Conservation (phyloP, 2,888 invertebrate species). For the Pherbina coryleti region DNA sequence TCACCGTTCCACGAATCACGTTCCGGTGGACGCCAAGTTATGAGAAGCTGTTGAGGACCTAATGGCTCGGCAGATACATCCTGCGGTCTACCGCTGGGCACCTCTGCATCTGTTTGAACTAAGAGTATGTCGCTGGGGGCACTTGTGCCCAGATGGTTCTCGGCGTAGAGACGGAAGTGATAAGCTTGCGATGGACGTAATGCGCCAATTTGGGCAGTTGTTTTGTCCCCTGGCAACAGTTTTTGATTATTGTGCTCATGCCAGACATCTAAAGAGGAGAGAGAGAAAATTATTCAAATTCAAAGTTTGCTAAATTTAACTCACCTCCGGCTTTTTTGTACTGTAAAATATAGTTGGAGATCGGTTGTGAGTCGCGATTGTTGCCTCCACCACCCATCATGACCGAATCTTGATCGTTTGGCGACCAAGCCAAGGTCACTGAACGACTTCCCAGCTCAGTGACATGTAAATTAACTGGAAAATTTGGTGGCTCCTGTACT, state of each 20-base stretch:
- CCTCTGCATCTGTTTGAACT: constrained; percentile 73
- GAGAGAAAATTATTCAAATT: not conserved
- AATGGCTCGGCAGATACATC: constrained; percentile 77
- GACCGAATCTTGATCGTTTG: constrained; percentile 69
- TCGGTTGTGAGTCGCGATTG: constrained; percentile 70
- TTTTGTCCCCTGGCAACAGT: constrained; percentile 72
- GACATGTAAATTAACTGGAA: constrained; percentile 73
- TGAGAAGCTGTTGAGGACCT: constrained; percentile 78
- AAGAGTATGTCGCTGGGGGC: constrained; percentile 73
- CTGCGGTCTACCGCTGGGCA: constrained; percentile 79
- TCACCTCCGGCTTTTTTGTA: constrained; percentile 74
- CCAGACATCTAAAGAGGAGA: constrained; percentile 70
- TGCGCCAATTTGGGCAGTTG: constrained; percentile 71
- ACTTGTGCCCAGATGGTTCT: constrained; percentile 75
- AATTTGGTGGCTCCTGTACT: constrained; percentile 75
- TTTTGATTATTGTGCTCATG: constrained; percentile 74
- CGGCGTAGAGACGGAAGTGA: constrained; percentile 74
- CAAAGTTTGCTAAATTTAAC: constrained; percentile 34
- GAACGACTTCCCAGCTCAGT: constrained; percentile 73
- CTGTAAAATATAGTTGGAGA: constrained; percentile 74
- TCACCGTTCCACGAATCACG: constrained; percentile 82
- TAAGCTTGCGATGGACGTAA: constrained; percentile 74
- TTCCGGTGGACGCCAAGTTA: constrained; percentile 82
- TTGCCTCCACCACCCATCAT: constrained; percentile 53
- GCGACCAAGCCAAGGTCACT: constrained; percentile 73